A percentile compares a stretch with the other conserved stretches of the same genome.
Evolutionary conservation across 2,888 invertebrate species (phyloP).

Genomic region (Epinotia demarniana): DNA sequence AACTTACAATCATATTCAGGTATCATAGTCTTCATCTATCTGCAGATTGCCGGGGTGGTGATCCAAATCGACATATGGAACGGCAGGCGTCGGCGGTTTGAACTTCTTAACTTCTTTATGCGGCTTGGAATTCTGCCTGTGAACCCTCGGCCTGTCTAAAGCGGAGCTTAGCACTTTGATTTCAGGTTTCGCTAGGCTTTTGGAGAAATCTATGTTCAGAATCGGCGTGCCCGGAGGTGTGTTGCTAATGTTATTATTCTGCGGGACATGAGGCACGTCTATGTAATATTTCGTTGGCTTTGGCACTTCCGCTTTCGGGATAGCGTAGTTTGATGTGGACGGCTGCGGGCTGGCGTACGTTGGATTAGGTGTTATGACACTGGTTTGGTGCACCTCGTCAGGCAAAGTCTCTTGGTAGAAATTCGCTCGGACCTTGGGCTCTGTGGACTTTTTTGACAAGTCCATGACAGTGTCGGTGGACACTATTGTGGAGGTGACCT

Average conservation of each 20-base stretch:
- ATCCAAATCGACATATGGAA: conserved; percentile 59
- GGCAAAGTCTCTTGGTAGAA: conserved; percentile 78
- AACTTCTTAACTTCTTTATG: conserved; percentile 65
- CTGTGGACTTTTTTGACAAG: conserved; percentile 63
- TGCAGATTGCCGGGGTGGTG: conserved; percentile 75
- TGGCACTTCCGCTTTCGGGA: conserved; percentile 60
- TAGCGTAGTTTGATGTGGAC: conserved; percentile 70
- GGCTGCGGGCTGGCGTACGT: conserved; percentile 75
- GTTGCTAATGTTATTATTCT: conserved; percentile 49
- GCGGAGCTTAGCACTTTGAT: conserved; percentile 71
- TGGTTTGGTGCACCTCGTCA: conserved; percentile 67
- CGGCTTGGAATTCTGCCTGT: conserved; percentile 68
- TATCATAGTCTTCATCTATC: conserved; percentile 83
- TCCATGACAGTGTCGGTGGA: conserved; percentile 68
- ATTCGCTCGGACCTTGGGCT: conserved; percentile 65
- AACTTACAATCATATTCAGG: conserved; percentile 70
- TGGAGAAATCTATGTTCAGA: conserved; percentile 77
- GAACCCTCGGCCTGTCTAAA: conserved; percentile 55
- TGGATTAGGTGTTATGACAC: conserved; percentile 75
- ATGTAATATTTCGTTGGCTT: conserved; percentile 54
- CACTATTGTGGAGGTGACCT: conserved; percentile 58
- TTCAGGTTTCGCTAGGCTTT: conserved; percentile 71
- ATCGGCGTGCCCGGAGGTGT: conserved; percentile 62
- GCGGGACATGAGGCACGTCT: conserved; percentile 50
- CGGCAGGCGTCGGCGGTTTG: conserved; percentile 56